Base-by-base conservation (phyloP, 92 coral and sea anemone species). In the Virgularia gustaviana region DNA sequence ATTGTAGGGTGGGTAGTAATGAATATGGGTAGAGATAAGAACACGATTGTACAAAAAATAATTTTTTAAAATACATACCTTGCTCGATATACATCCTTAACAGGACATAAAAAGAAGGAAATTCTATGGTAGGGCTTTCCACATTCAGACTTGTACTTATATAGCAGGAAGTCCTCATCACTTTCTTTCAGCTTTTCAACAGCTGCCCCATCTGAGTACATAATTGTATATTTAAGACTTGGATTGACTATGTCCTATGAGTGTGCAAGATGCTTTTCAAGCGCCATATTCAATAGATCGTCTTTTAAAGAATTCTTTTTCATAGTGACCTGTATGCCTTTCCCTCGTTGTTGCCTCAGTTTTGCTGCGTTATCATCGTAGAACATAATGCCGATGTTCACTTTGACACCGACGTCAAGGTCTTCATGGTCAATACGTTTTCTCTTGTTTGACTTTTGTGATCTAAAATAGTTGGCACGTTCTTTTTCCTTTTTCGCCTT, bases 241-340 rank as follows among this genome's bases (percentile, higher is more conserved):
- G 70, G 63, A 23, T 75, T 75, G 20, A 75, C 75, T 23, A 73
- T 18, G 62, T 72, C 53, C 67, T 64, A 49, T 28, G 81, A 75
- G 65, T 76, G 86, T 13, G 86, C 86, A 30, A 44, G 63, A 74
- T 81, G 81, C 77, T 81, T 81, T n/a, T 81, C 86, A 7, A 58
- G 49, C 30, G 60, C 65, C 33, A 43, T 60, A 57, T 81, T 55
- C 77, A 63, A 74, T n/a, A 75, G 85, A 59, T 39, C 71, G 13
- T 67, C 79, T 35, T 73, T 59, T n/a, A 78, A 54, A 13, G 72
- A 20, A 18, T 63, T 76, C 44, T 76, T 76, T 12, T 65, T 41
- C 6, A 76, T 28, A 76, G 38, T 76, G 36, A 76, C 65, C 49
- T 47, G 4, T 43, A 49, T 9, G 34, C 74, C 81, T 33, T 64